Conservation (phyloP, 2,888 invertebrate genomes). For the Biston betularia region DNA sequence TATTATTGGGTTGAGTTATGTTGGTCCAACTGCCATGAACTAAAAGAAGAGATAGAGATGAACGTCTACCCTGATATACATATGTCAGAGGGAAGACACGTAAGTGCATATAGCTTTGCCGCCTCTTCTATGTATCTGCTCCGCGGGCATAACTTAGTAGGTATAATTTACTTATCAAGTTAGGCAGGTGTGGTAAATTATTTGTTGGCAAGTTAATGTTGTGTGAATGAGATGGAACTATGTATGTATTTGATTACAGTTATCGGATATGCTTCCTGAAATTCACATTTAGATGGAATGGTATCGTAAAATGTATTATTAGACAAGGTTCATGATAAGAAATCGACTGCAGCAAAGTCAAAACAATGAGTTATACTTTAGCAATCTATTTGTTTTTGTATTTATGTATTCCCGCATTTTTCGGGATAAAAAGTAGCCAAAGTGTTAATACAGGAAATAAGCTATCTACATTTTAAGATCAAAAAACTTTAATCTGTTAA, state of each 20-base stretch:
- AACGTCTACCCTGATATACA: neutral
- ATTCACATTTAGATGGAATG: neutral
- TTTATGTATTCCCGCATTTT: too few relatives aligned
- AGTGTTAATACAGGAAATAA: too few relatives aligned
- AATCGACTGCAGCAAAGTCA: too few relatives aligned
- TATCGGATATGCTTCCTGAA: slow-evolving; percentile 18
- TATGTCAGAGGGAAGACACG: neutral
- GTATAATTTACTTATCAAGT: slow-evolving; percentile 25
- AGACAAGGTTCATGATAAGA: neutral
- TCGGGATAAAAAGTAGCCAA: too few relatives aligned
- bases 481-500: too few relatives aligned
- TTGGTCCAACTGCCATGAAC: neutral
- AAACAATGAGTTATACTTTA: too few relatives aligned
- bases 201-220: slow-evolving; percentile 25
- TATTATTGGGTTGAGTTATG: too few relatives aligned
- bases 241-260: slow-evolving; percentile 24
- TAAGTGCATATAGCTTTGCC: neutral
- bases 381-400: too few relatives aligned
- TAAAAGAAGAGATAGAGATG: neutral
- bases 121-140: neutral
- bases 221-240: slow-evolving; percentile 18
- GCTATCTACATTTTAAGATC: too few relatives aligned
- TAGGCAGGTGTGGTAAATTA: slow-evolving; percentile 29
- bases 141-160: slow-evolving; percentile 7
- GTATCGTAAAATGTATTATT: neutral